Conservation (phyloP, 2,113 vertebrate species). For the Psilopsiagon aymara region DNA sequence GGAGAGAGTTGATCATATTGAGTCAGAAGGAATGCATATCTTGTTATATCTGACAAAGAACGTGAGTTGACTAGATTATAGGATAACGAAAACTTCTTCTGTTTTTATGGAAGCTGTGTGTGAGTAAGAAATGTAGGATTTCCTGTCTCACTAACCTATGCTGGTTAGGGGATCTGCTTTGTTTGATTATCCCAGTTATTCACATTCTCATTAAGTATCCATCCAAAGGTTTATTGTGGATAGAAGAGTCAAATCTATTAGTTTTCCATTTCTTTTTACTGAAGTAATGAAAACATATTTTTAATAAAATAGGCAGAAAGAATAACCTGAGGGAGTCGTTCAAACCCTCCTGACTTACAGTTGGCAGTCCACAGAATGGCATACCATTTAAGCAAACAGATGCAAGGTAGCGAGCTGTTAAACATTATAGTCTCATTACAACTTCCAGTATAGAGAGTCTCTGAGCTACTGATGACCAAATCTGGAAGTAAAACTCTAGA, state of each 20-base stretch:
- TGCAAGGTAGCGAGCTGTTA: neutral
- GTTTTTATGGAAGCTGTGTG: neutral
- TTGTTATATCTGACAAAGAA: neutral
- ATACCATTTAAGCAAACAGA: neutral
- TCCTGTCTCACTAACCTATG: neutral
- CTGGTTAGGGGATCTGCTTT: constrained; percentile 30
- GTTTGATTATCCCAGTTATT: constrained; percentile 41
- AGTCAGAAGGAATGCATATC: neutral
- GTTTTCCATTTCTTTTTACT: constrained; percentile 25
- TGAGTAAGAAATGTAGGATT: constrained; percentile 25
- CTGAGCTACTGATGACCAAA: neutral
- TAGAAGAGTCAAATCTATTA: constrained; percentile 41
- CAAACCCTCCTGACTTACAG: constrained; percentile 2
- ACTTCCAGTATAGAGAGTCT: neutral
- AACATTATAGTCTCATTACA: neutral
- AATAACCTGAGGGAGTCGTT: constrained; percentile 29
- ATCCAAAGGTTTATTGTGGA: constrained; percentile 36
- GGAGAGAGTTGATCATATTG: neutral
- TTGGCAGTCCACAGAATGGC: neutral
- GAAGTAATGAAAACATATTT: constrained; percentile 4
- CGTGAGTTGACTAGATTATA: neutral
- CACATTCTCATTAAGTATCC: constrained; percentile 36
- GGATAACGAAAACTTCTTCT: neutral
- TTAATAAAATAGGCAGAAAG: constrained; percentile 43
- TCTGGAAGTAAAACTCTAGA: neutral